Evolutionary conservation across 2,113 vertebrate genomes (phyloP).

Genomic region (Scophthalmus maximus): DNA sequence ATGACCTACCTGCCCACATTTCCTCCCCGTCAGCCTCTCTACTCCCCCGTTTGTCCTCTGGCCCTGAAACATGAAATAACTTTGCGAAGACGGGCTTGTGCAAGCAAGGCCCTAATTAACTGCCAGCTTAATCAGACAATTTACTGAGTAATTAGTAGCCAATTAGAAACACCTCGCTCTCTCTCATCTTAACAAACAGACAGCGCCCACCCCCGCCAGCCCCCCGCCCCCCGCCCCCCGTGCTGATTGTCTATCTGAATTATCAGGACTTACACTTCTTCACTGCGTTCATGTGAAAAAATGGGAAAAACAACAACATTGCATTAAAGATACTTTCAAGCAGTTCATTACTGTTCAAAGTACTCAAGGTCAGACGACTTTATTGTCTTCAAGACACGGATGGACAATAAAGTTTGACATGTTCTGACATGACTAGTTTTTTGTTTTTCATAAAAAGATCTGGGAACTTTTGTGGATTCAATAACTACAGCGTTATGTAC

Average conservation of each 20-base stretch:
- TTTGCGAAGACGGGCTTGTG: conserved; percentile 93
- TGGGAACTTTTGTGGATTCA: too few species aligned
- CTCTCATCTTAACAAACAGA: conserved; percentile 85
- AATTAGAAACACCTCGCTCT: conserved; percentile 94
- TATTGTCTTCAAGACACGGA: too few species aligned
- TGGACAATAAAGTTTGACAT: too few species aligned
- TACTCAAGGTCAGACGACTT: too few species aligned
- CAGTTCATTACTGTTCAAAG: too few species aligned
- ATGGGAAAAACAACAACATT: neutral
- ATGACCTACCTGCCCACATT: neutral
- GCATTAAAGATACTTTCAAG: neutral
- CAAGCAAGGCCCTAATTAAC: conserved; percentile 95
- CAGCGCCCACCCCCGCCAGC: neutral
- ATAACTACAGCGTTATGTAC: too few species aligned
- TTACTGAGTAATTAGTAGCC: conserved; percentile 97
- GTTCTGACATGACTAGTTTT: too few species aligned
- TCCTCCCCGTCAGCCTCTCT: conserved; percentile 16
- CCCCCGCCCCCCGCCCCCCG: neutral
- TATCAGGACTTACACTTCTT: neutral
- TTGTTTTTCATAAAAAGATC: too few species aligned
- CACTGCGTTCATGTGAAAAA: neutral
- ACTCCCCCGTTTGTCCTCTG: conserved; percentile 9
- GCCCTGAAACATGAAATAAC: conserved; percentile 65
- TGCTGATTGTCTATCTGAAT: conserved; percentile 7
- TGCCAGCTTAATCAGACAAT: conserved; percentile 97